These are phyloP conservation scores for Tigriopus californicus DNA, from an alignment of 2,888 invertebrate genomes.

Conservation along the genomic window DNA sequence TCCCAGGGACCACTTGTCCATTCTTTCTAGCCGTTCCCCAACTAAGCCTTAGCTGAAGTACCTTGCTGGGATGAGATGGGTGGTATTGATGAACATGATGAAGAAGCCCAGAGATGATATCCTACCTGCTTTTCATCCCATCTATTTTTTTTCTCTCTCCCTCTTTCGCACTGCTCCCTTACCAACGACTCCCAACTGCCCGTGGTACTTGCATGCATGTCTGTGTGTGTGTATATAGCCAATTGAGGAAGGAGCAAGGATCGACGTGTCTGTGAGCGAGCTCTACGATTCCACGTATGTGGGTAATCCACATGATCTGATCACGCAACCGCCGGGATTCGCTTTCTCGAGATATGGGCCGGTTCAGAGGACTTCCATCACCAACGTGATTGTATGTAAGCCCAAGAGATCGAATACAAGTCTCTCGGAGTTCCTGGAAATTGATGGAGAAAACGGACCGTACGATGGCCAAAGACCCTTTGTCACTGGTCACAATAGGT, in stretches of 20 bases:
- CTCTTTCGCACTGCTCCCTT: background rate
- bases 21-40: too few relatives aligned
- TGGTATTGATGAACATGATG: too few relatives aligned
- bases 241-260: constrained; percentile 55
- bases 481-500: constrained; percentile 73
- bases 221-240: constrained; percentile 38
- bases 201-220: background rate
- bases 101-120: too few relatives aligned
- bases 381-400: constrained; percentile 56
- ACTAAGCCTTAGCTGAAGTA: too few relatives aligned
- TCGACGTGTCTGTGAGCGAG: constrained; percentile 89
- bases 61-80: too few relatives aligned
- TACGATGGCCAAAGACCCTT: constrained; percentile 67
- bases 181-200: background rate
- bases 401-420: constrained; percentile 45
- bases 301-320: constrained; percentile 74
- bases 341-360: constrained; percentile 38
- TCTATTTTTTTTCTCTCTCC: background rate
- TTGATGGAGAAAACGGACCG: constrained; percentile 31
- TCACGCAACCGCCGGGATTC: constrained; percentile 47
- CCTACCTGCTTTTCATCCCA: background rate
- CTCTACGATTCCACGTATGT: constrained; percentile 85
- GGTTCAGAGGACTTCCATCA: constrained; percentile 51
- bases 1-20: too few relatives aligned
- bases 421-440: constrained; percentile 68